These are phyloP conservation scores for Eilema depressum DNA, from an alignment of 2,888 invertebrate species.

Conservation along the genomic window DNA sequence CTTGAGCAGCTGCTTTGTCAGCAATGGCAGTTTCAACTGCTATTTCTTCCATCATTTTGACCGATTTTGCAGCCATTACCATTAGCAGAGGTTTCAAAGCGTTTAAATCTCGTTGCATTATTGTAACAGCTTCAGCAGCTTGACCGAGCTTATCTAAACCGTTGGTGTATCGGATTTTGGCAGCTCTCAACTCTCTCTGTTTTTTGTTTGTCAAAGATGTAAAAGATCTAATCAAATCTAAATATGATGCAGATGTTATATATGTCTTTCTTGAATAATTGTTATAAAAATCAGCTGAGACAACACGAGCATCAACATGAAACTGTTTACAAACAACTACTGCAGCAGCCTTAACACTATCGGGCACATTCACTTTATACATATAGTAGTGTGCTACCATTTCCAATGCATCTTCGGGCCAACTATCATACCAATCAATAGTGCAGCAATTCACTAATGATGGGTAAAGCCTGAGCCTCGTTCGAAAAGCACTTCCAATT, in stretches of 20 bases:
- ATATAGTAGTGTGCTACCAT: slow-evolving; percentile 92
- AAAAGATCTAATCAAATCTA: slow-evolving; percentile 93
- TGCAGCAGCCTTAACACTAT: slow-evolving; percentile 88
- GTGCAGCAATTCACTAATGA: slow-evolving; percentile 96
- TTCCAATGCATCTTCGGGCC: slow-evolving; percentile 96
- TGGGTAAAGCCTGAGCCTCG: slow-evolving; percentile 92
- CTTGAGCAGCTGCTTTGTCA: slow-evolving; percentile 92
- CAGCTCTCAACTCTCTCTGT: slow-evolving; percentile 91
- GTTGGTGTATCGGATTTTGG: slow-evolving; percentile 92
- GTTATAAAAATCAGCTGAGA: slow-evolving; percentile 88
- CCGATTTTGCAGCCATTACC: slow-evolving; percentile 90
- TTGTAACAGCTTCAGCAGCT: slow-evolving; percentile 91
- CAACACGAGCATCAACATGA: slow-evolving; percentile 91
- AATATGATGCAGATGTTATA: slow-evolving; percentile 94
- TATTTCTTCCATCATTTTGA: slow-evolving; percentile 92
- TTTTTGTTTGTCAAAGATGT: slow-evolving; percentile 90
- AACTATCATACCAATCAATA: slow-evolving; percentile 95
- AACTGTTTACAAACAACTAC: slow-evolving; percentile 95
- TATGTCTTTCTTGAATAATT: slow-evolving; percentile 91
- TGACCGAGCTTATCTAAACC: slow-evolving; percentile 92
- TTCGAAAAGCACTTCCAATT: slow-evolving; percentile 93
- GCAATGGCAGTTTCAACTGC: slow-evolving; percentile 92
- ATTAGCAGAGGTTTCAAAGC: slow-evolving; percentile 92
- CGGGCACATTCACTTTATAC: slow-evolving; percentile 91
- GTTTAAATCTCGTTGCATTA: slow-evolving; percentile 92